Percentiles rank a stretch among this genome's conserved stretches.
phyloP scores from a whole-genome alignment of 1,140 invertebrate genomes.

The Trichoplusia ni region DNA sequence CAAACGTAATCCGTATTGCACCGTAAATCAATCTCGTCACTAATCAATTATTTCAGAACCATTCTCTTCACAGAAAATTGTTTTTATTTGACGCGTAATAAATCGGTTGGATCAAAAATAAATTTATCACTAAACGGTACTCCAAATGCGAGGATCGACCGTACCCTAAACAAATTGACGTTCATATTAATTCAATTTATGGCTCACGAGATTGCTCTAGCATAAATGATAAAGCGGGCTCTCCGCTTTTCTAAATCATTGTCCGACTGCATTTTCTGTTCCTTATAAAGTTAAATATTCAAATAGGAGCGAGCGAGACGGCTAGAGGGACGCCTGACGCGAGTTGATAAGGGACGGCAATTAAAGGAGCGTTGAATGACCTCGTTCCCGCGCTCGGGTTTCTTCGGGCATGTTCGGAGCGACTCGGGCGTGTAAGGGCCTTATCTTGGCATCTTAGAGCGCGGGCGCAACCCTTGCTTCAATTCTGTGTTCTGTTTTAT shows the following conservation, averaged over 20 bases:
- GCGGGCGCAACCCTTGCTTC: conserved; percentile 59
- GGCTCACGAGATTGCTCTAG: conserved; percentile 32
- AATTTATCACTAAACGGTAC: conserved; percentile 20
- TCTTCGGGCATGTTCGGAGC: conserved; percentile 53
- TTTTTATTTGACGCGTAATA: conserved; percentile 3
- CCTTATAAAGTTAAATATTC: conserved; percentile 56
- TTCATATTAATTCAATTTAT: conserved; percentile 59
- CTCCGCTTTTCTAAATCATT: conserved; percentile 60
- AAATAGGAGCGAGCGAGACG: conserved; percentile 49
- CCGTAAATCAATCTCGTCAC: too few relatives aligned
- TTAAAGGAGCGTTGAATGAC: conserved; percentile 67
- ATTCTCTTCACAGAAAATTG: background rate
- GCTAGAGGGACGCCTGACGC: conserved; percentile 22
- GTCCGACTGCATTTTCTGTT: conserved; percentile 48
- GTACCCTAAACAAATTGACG: conserved; percentile 48
- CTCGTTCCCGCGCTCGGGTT: conserved; percentile 50
- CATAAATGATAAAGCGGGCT: conserved; percentile 44
- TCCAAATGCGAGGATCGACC: conserved; percentile 36
- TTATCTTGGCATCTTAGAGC: conserved; percentile 59
- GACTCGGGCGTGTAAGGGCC: conserved; percentile 43
- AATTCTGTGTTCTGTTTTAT: conserved; percentile 22
- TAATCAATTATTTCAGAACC: too few relatives aligned
- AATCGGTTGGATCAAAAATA: conserved; percentile 16
- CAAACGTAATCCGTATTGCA: too few relatives aligned
- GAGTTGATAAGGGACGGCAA: conserved; percentile 59